Conservation (phyloP, 2,888 invertebrate species). For the Synanthedon vespiformis region DNA sequence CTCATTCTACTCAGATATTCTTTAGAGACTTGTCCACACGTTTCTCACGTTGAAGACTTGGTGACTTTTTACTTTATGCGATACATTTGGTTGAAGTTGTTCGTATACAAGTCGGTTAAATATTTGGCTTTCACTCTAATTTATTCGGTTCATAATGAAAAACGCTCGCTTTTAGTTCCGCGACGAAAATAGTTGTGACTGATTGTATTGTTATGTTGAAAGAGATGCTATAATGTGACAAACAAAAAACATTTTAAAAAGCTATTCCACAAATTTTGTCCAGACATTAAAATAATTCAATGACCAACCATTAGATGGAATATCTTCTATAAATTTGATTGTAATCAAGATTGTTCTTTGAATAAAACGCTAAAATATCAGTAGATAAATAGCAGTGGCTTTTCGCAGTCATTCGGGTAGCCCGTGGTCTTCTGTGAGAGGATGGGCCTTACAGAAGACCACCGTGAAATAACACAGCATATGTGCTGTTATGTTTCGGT, state of each 20-base stretch:
- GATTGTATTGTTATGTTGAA: constrained; percentile 21
- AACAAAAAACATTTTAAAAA: not conserved
- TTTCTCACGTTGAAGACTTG: constrained; percentile 29
- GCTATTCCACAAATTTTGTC: no score
- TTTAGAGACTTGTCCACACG: constrained; percentile 18
- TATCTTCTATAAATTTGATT: no score
- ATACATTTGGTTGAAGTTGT: constrained; percentile 57
- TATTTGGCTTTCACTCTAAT: constrained; percentile 58
- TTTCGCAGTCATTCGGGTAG: no score
- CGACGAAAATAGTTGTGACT: constrained; percentile 44
- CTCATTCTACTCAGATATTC: not conserved
- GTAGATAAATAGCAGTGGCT: no score
- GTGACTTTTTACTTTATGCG: constrained; percentile 65
- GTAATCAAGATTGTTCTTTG: no score
- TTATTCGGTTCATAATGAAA: constrained; percentile 53
- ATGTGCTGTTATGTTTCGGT: no score
- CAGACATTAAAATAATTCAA: no score
- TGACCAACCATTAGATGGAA: no score
- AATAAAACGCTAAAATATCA: no score
- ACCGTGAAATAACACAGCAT: no score
- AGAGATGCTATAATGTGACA: not conserved
- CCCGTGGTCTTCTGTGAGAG: no score
- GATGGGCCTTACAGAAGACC: no score
- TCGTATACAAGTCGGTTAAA: constrained; percentile 61
- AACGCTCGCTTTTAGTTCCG: constrained; percentile 36